Evolutionary conservation across 2,113 vertebrate species (phyloP), one percentile per base, ranked within the genome.

Genomic region (Elaphurus davidianus): DNA sequence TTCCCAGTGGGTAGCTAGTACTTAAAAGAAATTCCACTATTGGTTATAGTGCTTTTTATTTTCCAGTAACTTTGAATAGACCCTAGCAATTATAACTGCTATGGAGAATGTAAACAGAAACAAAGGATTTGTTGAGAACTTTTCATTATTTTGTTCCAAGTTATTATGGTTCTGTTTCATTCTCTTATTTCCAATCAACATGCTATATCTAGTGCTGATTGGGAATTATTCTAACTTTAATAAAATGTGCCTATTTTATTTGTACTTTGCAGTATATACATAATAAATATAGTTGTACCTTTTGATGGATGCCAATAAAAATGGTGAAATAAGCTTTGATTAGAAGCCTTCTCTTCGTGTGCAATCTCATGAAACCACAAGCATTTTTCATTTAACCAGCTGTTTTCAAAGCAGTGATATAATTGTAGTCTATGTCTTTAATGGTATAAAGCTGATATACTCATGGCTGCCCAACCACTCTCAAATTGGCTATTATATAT

Each of bases 1-100:
- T 98, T 96, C 74, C 88, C 96, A 90, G 81, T 98, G 96, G 52
- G n/a, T 98, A 47, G 78, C 57, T 98, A 97, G 92, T 91, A 94
- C 78, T 95, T 97, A 95, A 97, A 98, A 98, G 36, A 21, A 97
- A 93, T 96, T 96, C 95, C 5, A 93, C 97, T 94, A 8, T 95
- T 97, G 33, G 85, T 96, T 76, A 60, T 79, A 36, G 90, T 93
- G 30, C 50, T 64, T 91, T 97, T 97, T 95, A 36, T 81, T 97
- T 97, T 90, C 36, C 67, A 93, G 90, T 96, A 92, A 97, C 60
- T 89, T 96, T 96, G 76, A 98, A 95, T 92, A 95, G 92, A 50
- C 52, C 82, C 76, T 94, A 91, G 82, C 95, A 96, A 97, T 95
- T 95, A 95, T 92, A 96, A 88, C 91, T 82, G 76, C 55, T 95